phyloP scores from a whole-genome alignment of 2,113 vertebrate genomes.

The Siphamia tubifer region DNA sequence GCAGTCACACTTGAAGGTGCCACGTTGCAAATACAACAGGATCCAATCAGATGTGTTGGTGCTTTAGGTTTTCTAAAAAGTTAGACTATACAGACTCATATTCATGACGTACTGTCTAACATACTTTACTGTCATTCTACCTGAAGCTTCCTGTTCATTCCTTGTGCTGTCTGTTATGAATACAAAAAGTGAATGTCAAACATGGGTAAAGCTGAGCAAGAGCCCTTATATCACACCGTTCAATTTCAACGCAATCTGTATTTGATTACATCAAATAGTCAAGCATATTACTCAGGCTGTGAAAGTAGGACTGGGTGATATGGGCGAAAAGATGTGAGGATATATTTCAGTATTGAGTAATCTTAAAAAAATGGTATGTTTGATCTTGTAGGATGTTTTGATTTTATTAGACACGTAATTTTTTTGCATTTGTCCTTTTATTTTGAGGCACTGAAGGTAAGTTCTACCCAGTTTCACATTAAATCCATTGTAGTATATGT shows the following conservation, averaged over 20 bases:
- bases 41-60: slow-evolving; percentile 47
- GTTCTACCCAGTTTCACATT: no score
- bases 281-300: background rate
- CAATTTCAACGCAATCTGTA: background rate
- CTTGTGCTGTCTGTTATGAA: background rate
- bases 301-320: no score
- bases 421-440: no score
- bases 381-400: no score
- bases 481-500: no score
- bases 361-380: no score
- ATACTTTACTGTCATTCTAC: background rate
- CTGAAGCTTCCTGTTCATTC: background rate
- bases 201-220: background rate
- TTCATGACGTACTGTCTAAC: background rate
- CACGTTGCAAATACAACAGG: slow-evolving; percentile 35
- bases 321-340: no score
- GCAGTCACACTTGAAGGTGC: slow-evolving; percentile 36
- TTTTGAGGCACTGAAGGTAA: no score
- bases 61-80: slow-evolving; percentile 10
- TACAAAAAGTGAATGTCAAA: background rate
- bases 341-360: no score
- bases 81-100: background rate
- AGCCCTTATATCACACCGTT: background rate
- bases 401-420: no score
- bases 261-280: slow-evolving; percentile 8